Evolutionary conservation across 2,797 vertebrate species (phyloP).

Genomic region (Cyprinella venusta): DNA sequence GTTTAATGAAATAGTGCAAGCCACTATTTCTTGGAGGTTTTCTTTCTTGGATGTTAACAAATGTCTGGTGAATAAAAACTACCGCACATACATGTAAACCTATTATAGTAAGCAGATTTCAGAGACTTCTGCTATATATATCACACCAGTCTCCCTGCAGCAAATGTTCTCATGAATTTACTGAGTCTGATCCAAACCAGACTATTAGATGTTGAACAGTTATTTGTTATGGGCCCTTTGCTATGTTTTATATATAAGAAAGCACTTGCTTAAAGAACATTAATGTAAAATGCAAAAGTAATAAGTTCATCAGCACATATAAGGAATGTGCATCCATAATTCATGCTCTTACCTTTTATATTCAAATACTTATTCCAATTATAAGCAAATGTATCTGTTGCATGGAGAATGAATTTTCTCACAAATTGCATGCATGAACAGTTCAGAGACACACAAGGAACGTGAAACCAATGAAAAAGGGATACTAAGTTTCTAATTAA

Average conservation of each 20-base stretch:
- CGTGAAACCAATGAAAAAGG: neutral
- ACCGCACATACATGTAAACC: conserved; percentile 74
- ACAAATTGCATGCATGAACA: no score
- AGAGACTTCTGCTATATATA: conserved; percentile 75
- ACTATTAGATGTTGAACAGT: neutral
- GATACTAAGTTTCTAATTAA: neutral
- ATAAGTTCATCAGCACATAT: neutral
- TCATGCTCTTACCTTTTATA: neutral
- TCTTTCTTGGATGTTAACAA: neutral
- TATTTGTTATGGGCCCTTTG: no score
- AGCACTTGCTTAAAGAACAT: neutral
- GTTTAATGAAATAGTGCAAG: neutral
- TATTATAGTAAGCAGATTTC: conserved; percentile 81
- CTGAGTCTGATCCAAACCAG: neutral
- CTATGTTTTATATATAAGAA: neutral
- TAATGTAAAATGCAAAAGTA: neutral
- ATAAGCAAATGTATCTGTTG: no score
- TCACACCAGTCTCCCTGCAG: neutral
- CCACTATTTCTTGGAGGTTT: neutral
- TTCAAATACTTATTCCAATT: neutral
- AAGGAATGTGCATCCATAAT: neutral
- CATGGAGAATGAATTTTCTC: no score
- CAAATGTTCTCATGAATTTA: neutral
- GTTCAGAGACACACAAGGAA: neutral
- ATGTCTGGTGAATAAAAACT: conserved; percentile 59